Evolutionary conservation across 2,113 vertebrate genomes (phyloP).

Genomic region (Strix uralensis): DNA sequence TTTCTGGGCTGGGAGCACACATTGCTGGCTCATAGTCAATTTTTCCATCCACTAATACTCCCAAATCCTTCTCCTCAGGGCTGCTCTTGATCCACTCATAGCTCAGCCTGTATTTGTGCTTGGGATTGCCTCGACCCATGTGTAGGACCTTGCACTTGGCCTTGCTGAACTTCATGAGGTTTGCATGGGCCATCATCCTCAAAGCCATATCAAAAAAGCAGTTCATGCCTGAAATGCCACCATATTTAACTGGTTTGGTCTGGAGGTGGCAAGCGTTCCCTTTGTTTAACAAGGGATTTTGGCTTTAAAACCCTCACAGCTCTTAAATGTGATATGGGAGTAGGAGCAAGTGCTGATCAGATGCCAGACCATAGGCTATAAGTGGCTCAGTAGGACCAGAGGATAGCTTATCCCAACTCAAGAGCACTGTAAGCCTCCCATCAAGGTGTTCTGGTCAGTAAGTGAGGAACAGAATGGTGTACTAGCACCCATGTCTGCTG

Average conservation of each 20-base stretch:
- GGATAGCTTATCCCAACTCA: background rate
- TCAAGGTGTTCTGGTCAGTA: background rate
- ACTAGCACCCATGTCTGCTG: background rate
- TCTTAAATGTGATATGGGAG: background rate
- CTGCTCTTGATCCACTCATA: too few species aligned
- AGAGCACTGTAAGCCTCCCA: background rate
- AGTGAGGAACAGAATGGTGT: background rate
- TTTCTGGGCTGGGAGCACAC: too few species aligned
- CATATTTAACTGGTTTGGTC: background rate
- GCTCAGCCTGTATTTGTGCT: too few species aligned
- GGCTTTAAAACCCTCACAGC: background rate
- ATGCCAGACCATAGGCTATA: background rate
- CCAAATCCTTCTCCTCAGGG: too few species aligned
- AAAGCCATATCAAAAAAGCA: background rate
- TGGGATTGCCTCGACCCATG: too few species aligned
- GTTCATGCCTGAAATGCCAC: background rate
- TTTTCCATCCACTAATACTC: too few species aligned
- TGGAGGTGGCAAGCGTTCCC: background rate
- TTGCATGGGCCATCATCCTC: background rate
- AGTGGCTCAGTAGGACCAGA: background rate
- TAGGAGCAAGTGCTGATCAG: background rate
- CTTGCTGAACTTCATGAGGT: too few species aligned
- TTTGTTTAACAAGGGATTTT: background rate
- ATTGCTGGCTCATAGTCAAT: too few species aligned
- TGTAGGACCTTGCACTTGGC: too few species aligned